These are phyloP conservation scores for Dysmachus trigonus DNA, from an alignment of 2,888 invertebrate species.

Conservation along the genomic window DNA sequence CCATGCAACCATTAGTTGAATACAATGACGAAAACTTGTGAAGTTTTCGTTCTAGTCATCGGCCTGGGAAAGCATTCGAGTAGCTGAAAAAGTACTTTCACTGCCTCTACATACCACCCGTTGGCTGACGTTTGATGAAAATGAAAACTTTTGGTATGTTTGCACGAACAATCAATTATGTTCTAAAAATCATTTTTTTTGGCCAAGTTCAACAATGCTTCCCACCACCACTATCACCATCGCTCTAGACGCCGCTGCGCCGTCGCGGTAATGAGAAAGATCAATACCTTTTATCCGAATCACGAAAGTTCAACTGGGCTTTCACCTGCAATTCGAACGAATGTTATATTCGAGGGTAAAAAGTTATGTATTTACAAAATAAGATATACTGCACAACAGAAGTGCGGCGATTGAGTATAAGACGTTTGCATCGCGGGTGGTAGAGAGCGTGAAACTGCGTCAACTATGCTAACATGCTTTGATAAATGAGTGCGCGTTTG, in stretches of 20 bases:
- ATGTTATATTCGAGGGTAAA: background rate
- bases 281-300: background rate
- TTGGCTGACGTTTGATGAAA: background rate
- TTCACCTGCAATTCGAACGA: background rate
- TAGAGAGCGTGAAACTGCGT: background rate
- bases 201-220: background rate
- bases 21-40: background rate
- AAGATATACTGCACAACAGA: background rate
- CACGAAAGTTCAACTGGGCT: background rate
- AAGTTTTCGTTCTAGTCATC: background rate
- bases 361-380: background rate
- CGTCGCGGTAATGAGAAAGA: background rate
- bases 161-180: conserved; percentile 19
- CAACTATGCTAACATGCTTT: background rate
- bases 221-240: background rate
- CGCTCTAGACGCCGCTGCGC: no score
- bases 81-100: background rate
- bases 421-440: background rate
- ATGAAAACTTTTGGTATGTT: conserved; percentile 12
- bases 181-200: conserved; percentile 5
- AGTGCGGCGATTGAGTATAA: background rate
- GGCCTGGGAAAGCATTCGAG: background rate
- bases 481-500: background rate
- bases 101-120: conserved; percentile 7
- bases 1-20: background rate